Evolutionary conservation across 2,797 vertebrate genomes (phyloP).

Genomic region (Takifugu rubripes): DNA sequence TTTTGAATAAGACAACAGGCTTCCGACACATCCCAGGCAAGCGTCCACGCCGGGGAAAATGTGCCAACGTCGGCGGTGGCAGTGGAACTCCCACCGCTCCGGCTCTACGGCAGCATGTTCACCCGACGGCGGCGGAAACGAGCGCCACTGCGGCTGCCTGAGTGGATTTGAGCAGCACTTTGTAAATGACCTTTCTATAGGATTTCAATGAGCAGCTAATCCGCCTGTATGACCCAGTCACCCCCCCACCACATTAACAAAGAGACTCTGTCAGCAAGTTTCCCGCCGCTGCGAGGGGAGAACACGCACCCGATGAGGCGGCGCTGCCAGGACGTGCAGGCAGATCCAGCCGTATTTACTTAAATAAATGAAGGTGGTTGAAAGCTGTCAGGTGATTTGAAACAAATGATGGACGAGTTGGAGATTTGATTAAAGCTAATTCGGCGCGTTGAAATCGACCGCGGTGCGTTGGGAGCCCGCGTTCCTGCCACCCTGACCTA

Average conservation of each 20-base stretch:
- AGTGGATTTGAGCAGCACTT: slow-evolving; percentile 65
- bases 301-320: slow-evolving; percentile 10
- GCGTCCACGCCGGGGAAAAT: slow-evolving; percentile 22
- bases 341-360: not conserved
- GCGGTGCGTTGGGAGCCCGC: not conserved
- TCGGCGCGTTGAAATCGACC: not conserved
- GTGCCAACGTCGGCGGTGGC: slow-evolving; percentile 42
- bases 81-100: slow-evolving; percentile 1
- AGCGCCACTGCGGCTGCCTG: slow-evolving; percentile 25
- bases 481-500: slow-evolving; percentile 26
- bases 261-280: slow-evolving; percentile 64
- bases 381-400: slow-evolving; percentile 13
- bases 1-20: slow-evolving; percentile 1
- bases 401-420: slow-evolving; percentile 12
- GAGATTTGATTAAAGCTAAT: slow-evolving; percentile 3
- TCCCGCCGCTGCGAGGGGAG: slow-evolving; percentile 31
- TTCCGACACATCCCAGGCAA: too few relatives aligned
- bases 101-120: slow-evolving; percentile 33
- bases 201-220: slow-evolving; percentile 70
- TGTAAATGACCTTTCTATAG: slow-evolving; percentile 66
- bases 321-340: not conserved
- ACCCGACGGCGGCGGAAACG: slow-evolving; percentile 44
- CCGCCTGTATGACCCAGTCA: slow-evolving; percentile 57
- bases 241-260: slow-evolving; percentile 51
- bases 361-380: not conserved